Conservation (phyloP, 2,888 invertebrate genomes). For the Meiosimyza platycephala region DNA sequence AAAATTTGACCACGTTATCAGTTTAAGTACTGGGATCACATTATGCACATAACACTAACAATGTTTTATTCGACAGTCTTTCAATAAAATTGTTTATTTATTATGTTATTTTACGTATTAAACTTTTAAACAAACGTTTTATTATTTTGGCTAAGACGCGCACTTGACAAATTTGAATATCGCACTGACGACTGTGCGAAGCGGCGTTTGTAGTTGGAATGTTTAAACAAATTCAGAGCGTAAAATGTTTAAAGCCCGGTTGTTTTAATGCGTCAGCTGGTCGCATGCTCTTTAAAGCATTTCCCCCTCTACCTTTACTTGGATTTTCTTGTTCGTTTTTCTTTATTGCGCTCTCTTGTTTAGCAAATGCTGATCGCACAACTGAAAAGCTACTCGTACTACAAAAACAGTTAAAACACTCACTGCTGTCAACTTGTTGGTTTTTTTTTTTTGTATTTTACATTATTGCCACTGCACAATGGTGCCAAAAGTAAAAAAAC, state of each 20-base stretch:
- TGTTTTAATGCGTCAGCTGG: constrained; percentile 20
- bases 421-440: constrained; percentile 1
- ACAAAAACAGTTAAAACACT: constrained; percentile 35
- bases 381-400: constrained; percentile 3
- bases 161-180: background rate
- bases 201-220: constrained; percentile 30
- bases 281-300: constrained; percentile 16
- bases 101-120: background rate
- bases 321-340: background rate
- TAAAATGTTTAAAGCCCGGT: background rate
- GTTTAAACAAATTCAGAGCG: constrained; percentile 4
- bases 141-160: background rate
- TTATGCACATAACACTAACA: no score
- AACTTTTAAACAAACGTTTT: background rate
- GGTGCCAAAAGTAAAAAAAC: no score
- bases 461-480: background rate
- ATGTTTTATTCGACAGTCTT: no score
- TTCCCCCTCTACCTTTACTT: background rate
- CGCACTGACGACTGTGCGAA: constrained; percentile 25
- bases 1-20: no score
- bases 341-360: background rate
- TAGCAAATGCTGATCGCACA: background rate
- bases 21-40: no score
- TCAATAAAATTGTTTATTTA: no score
- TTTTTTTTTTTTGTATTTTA: constrained; percentile 16